Evolutionary conservation across 2,113 vertebrate genomes (phyloP), one percentile per base, ranked within the genome.

Genomic region (Chloropsis hardwickii): DNA sequence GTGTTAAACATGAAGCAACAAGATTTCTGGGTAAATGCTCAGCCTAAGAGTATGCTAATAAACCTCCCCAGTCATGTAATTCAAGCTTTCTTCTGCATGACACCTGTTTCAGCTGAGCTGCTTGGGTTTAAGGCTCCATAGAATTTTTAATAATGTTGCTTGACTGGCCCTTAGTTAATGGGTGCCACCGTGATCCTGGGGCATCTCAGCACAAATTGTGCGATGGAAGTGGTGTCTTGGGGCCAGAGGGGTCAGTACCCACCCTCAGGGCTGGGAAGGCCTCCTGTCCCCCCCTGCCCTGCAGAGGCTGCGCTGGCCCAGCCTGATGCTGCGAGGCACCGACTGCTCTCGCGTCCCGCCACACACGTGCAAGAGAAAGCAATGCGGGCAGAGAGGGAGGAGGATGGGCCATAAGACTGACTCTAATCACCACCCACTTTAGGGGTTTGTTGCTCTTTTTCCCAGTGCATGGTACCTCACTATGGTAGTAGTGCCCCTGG

Each of bases 351-450:
- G 0, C 0, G 0, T 37, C 25, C 53, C 0, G 0, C 31, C 12
- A 6, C 0, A 0, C 0, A 0, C 1, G 1, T 0, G 8, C 0
- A 1, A 39, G 11, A 23, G 65, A 71, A 54, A n/a, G 64, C 72
- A 86, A 45, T 6, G 0, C 0, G 2, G 5, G 53, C 1, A 1
- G 67, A 48, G 27, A 22, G 48, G 10, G 29, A 0, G 0, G 37
- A 62, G n/a, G 60, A 53, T 20, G 61, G 14, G 29, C 9, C 65
- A 39, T 9, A 33, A 44, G 27, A 62, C 78, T 44, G 22, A 45
- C 29, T 25, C 47, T 39, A 81, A 54, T 39, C 48, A 14, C 78
- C 78, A 70, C 21, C 77, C 71, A 56, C 60, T 86, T 84, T 25
- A 45, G 82, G 42, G 28, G 17, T 87, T 56, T 80, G 58, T 31